phyloP scores from a whole-genome alignment of 2,113 vertebrate genomes.

The Spermophilus dauricus region DNA sequence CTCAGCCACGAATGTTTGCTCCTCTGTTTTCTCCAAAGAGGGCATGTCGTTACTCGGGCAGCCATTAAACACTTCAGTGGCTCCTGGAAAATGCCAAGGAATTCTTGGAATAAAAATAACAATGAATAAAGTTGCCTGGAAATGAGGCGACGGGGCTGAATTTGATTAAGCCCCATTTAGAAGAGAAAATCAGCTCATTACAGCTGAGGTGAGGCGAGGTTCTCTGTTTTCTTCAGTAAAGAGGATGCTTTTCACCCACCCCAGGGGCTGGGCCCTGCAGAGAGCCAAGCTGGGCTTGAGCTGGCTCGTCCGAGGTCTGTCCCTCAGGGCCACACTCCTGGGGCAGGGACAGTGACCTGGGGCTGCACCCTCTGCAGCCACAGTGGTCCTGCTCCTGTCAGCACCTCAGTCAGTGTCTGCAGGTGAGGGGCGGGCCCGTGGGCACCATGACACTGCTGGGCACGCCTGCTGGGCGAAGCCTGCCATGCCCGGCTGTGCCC shows the following conservation, averaged over 20 bases:
- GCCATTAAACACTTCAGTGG: constrained; percentile 83
- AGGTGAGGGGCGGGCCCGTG: neutral
- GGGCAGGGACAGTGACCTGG: accelerated
- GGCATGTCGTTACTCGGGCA: constrained; percentile 72
- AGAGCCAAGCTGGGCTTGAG: neutral
- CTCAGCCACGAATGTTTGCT: neutral
- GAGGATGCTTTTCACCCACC: neutral
- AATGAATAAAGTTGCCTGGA: constrained; percentile 85
- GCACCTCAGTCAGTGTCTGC: too few species aligned
- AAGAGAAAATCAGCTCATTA: constrained; percentile 81
- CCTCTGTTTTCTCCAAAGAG: constrained; percentile 74
- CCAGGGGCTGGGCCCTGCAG: neutral
- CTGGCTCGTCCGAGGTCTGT: accelerated
- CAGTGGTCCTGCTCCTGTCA: accelerated
- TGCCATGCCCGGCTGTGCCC: accelerated
- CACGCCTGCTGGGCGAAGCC: neutral
- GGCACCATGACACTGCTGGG: accelerated
- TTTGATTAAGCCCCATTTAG: constrained; percentile 82
- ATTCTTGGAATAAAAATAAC: constrained; percentile 87
- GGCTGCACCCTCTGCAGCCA: neutral
- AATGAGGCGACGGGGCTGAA: constrained; percentile 83
- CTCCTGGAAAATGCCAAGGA: constrained; percentile 85
- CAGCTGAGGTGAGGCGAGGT: constrained; percentile 73
- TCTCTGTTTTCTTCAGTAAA: constrained; percentile 22
- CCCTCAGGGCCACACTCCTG: accelerated